Percentiles rank a stretch among this genome's conserved stretches.
Evolutionary conservation across 2,888 invertebrate species (phyloP).

Genomic region (Exocentrus adspersus): DNA sequence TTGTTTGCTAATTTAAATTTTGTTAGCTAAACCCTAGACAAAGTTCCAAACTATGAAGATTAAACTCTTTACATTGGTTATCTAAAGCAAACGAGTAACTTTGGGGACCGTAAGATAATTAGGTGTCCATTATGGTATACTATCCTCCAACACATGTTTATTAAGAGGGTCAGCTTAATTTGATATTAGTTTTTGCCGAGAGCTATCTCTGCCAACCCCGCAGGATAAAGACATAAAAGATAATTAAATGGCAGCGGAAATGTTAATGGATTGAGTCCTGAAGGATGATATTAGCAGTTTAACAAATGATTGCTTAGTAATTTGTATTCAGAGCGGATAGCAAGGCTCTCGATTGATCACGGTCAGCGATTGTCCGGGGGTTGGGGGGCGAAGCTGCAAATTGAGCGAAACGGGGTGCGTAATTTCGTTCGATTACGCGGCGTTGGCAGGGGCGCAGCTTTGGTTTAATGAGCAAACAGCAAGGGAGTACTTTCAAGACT

Average conservation of each 20-base stretch:
- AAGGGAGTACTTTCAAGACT: not conserved
- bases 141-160: constrained; percentile 3
- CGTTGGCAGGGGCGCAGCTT: not conserved
- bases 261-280: constrained; percentile 53
- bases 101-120: not conserved
- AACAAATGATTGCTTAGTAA: constrained; percentile 54
- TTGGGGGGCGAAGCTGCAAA: constrained; percentile 11
- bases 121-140: not conserved
- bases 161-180: not conserved
- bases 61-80: not conserved
- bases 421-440: not conserved
- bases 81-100: not conserved
- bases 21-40: too few species aligned
- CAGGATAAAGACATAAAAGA: constrained; percentile 38
- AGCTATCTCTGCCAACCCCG: constrained; percentile 2
- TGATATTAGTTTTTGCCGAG: constrained; percentile 12
- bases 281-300: constrained; percentile 55
- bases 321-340: constrained; percentile 54
- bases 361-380: constrained; percentile 49
- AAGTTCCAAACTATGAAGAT: not conserved
- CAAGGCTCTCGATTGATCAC: constrained; percentile 54
- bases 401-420: constrained; percentile 11
- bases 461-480: not conserved
- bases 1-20: too few species aligned
- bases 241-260: constrained; percentile 51